phyloP scores from a whole-genome alignment of 2,797 vertebrate species.

The Sebastes cheni region DNA sequence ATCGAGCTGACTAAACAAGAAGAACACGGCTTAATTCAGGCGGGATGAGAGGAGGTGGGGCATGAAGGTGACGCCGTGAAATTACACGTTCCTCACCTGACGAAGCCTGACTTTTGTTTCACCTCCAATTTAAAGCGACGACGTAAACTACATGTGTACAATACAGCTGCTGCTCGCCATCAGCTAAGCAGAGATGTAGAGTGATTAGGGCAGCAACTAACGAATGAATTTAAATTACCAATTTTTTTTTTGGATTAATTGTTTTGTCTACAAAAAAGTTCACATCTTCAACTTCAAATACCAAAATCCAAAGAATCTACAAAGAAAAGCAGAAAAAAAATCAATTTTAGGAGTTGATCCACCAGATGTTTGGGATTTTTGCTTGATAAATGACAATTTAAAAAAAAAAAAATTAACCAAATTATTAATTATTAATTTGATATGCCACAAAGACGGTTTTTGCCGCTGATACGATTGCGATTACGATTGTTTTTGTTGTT shows the following conservation, averaged over 20 bases:
- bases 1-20: slow-evolving; percentile 66
- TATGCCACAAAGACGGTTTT: too few species aligned
- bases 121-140: background rate
- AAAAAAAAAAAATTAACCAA: too few species aligned
- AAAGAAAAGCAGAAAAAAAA: background rate
- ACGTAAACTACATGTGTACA: too few species aligned
- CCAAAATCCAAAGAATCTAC: background rate
- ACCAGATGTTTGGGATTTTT: background rate
- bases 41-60: slow-evolving; percentile 4
- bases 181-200: background rate
- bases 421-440: too few species aligned
- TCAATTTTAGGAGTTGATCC: background rate
- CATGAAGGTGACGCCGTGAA: background rate
- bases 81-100: slow-evolving; percentile 27
- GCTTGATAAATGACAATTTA: too few species aligned
- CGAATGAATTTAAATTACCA: background rate
- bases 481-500: too few species aligned
- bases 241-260: background rate
- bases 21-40: slow-evolving; percentile 48
- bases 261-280: background rate
- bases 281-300: background rate
- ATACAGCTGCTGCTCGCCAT: background rate
- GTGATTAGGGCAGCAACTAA: background rate
- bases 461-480: too few species aligned
- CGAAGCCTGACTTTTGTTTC: slow-evolving; percentile 27